phyloP scores from a whole-genome alignment of 2,113 vertebrate species.

The Trematocara stigmaticum region DNA sequence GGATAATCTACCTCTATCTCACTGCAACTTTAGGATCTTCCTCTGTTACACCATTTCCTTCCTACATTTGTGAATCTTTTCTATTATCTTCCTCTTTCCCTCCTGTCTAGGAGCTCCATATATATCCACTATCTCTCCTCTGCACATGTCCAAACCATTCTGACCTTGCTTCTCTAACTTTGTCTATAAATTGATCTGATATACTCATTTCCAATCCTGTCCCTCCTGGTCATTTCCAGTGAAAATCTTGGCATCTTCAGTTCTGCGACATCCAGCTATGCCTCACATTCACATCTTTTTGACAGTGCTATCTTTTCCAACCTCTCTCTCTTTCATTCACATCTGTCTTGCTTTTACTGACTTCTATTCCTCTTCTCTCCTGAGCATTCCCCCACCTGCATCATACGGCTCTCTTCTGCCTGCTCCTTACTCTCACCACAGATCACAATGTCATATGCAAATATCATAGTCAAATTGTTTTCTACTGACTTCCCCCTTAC shows the following conservation, averaged over 20 bases:
- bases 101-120: not conserved
- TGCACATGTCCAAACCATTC: not conserved
- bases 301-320: not conserved
- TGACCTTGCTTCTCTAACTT: not conserved
- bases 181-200: not conserved
- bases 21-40: not conserved
- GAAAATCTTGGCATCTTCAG: not conserved
- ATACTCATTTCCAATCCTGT: not conserved
- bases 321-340: not conserved
- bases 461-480: not conserved
- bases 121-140: not conserved
- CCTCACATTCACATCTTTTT: not conserved
- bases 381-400: not conserved
- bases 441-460: not conserved
- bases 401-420: not conserved
- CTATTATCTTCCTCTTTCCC: not conserved
- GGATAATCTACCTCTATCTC: not conserved
- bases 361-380: not conserved
- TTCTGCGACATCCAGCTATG: not conserved
- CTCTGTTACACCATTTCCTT: not conserved
- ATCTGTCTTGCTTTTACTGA: not conserved
- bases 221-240: not conserved
- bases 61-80: not conserved
- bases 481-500: not conserved
- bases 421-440: not conserved